A percentile compares a stretch with the other conserved stretches of the same genome.
Evolutionary conservation across 2,797 vertebrate genomes (phyloP).

Genomic region (Telmatherina bonti): DNA sequence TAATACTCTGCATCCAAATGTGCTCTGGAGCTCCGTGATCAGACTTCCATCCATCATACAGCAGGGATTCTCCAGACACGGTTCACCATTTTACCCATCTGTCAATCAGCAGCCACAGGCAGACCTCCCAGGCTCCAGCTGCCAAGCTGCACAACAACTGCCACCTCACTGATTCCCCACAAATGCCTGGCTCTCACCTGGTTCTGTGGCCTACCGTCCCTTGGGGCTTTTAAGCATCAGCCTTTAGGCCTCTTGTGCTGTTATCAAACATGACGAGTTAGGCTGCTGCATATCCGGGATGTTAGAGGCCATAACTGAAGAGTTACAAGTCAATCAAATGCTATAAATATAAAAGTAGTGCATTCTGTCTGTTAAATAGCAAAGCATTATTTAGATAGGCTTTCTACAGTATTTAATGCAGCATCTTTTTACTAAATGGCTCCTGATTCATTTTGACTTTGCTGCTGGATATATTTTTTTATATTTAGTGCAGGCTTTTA

Average conservation of each 20-base stretch:
- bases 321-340: slow-evolving; percentile 1
- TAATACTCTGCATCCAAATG: slow-evolving; percentile 60
- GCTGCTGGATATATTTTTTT: too few species aligned
- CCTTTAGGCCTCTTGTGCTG: neutral
- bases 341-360: neutral
- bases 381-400: too few species aligned
- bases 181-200: slow-evolving; percentile 30
- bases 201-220: slow-evolving; percentile 7
- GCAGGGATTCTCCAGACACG: slow-evolving; percentile 59
- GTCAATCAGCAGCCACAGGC: slow-evolving; percentile 69
- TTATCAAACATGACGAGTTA: neutral
- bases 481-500: too few species aligned
- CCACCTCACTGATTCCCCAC: slow-evolving; percentile 38
- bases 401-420: too few species aligned
- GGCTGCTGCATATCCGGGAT: neutral
- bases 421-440: too few species aligned
- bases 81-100: slow-evolving; percentile 57
- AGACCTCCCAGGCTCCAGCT: slow-evolving; percentile 34
- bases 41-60: slow-evolving; percentile 69
- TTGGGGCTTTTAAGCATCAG: slow-evolving; percentile 7
- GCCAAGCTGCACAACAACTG: slow-evolving; percentile 67
- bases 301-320: neutral
- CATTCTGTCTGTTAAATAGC: neutral
- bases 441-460: too few species aligned
- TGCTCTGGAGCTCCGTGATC: slow-evolving; percentile 48